Base-by-base conservation (phyloP, 2,797 vertebrate species). In the Zalophus californianus region DNA sequence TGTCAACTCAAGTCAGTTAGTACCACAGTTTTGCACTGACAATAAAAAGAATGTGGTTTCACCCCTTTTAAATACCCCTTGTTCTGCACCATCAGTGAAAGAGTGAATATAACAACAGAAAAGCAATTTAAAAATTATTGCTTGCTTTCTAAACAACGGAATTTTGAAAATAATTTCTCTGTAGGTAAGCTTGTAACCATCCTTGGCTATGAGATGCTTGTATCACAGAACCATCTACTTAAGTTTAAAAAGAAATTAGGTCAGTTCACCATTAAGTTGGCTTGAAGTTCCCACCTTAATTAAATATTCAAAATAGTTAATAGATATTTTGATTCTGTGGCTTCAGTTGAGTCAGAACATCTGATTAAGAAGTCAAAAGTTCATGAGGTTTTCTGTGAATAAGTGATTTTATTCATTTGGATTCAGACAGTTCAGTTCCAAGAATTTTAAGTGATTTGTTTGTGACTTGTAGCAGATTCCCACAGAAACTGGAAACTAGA, bases 331-430 rank as follows among this genome's bases (percentile, higher is more conserved):
- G 72, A 91, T 72, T 86, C 23, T 84, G 4, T 97, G 32, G 88
- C 62, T 96, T 86, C 54, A 75, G 73, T 64, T 56, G 60, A 60
- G 23, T 75, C 54, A 91, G 60, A 82, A 73, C 3, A 70, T 86
- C 12, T 38, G 66, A 73, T 68, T 38, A 80, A 89, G 64, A 90
- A 91, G 32, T 94, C 29, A 66, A 95, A 96, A 73, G n/a, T 58
- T 88, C 52, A 41, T 58, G 16, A 79, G 85, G n/a, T 95, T 91
- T 96, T 95, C 86, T 95, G 35, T 79, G 58, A 87, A 92, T 77
- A 87, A 41, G 9, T 41, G 50, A 48, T 73, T 91, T 92, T 64
- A 52, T 15, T 83, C 52, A 83, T 91, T 95, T 80, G 62, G n/a
- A 66, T 60, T 90, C 48, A 95, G 20, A 27, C 12, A 66, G 54